Percentiles rank a stretch among this genome's conserved stretches.
These are phyloP conservation scores for Danio aesculapii DNA, from an alignment of 2,797 vertebrate species.

Conservation along the genomic window DNA sequence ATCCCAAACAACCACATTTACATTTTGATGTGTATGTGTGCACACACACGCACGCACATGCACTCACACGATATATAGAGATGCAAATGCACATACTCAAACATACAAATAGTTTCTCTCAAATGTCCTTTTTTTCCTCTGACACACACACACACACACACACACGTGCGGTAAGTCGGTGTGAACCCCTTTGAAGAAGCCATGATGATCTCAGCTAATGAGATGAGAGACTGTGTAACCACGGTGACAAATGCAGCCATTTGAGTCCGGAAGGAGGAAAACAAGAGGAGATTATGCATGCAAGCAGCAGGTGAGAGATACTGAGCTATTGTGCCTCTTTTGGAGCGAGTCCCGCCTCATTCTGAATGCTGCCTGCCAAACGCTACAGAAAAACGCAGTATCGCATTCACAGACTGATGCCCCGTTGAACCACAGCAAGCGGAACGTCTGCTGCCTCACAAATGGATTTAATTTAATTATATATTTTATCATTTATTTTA, in stretches of 20 bases:
- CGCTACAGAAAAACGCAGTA: conserved; percentile 36
- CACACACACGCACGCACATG: no score
- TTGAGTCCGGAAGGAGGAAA: conserved; percentile 38
- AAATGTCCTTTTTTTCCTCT: conserved; percentile 2
- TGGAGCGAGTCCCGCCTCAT: conserved; percentile 13
- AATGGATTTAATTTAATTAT: neutral
- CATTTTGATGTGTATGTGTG: neutral
- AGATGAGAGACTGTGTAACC: conserved; percentile 58
- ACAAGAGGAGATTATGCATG: conserved; percentile 52
- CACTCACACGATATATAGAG: neutral
- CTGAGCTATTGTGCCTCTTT: conserved; percentile 29
- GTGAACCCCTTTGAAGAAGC: conserved; percentile 39
- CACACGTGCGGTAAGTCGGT: neutral
- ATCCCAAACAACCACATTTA: neutral
- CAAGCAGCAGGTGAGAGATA: conserved; percentile 50
- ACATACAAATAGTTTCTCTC: neutral
- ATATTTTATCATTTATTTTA: no score
- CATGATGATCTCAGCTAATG: conserved; percentile 56
- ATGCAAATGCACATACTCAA: neutral
- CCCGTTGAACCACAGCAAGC: conserved; percentile 5
- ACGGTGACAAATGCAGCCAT: conserved; percentile 55
- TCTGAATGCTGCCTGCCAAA: conserved; percentile 32
- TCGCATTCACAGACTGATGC: conserved; percentile 27
- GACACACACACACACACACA: neutral
- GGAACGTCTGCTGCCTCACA: neutral